These are phyloP conservation scores for Chloroclysta siterata DNA, from an alignment of 2,888 invertebrate genomes.

Conservation along the genomic window DNA sequence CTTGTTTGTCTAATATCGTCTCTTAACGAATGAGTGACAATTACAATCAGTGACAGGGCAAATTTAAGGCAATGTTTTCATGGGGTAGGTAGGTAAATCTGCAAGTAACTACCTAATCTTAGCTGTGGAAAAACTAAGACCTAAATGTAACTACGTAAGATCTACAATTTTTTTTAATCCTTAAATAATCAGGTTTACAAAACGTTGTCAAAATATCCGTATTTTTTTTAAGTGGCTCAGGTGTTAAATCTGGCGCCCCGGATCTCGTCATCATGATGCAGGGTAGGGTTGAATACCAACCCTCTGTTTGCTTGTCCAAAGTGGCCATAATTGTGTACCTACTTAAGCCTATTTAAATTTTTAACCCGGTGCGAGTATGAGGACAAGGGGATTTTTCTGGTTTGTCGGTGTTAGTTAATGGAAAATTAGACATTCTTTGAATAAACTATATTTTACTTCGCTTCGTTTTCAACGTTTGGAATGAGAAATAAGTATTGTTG, in stretches of 20 bases:
- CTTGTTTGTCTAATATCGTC: too few relatives aligned
- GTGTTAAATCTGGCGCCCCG: constrained; percentile 65
- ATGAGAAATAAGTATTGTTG: too few relatives aligned
- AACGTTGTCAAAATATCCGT: background rate
- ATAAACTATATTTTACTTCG: constrained; percentile 18
- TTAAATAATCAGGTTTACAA: background rate
- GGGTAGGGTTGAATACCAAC: constrained; percentile 56
- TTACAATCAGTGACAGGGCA: too few relatives aligned
- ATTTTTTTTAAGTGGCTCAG: constrained; percentile 56
- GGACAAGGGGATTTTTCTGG: constrained; percentile 43
- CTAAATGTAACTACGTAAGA: too few relatives aligned
- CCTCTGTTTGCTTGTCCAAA: constrained; percentile 69
- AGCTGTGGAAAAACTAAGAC: too few relatives aligned
- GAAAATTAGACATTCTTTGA: constrained; percentile 26
- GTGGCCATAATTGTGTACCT: constrained; percentile 64
- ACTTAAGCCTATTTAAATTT: constrained; percentile 66
- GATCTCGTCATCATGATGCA: constrained; percentile 74
- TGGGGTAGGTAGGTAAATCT: too few relatives aligned
- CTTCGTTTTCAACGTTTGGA: too few relatives aligned
- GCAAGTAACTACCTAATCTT: too few relatives aligned
- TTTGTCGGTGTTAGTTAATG: constrained; percentile 34
- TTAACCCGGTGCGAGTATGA: constrained; percentile 37
- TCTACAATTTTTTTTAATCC: too few relatives aligned
- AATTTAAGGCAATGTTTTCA: too few relatives aligned
- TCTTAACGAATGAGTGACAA: too few relatives aligned